Evolutionary conservation across 2,113 vertebrate genomes (phyloP).

Genomic region (Urocynchramus pylzowi): DNA sequence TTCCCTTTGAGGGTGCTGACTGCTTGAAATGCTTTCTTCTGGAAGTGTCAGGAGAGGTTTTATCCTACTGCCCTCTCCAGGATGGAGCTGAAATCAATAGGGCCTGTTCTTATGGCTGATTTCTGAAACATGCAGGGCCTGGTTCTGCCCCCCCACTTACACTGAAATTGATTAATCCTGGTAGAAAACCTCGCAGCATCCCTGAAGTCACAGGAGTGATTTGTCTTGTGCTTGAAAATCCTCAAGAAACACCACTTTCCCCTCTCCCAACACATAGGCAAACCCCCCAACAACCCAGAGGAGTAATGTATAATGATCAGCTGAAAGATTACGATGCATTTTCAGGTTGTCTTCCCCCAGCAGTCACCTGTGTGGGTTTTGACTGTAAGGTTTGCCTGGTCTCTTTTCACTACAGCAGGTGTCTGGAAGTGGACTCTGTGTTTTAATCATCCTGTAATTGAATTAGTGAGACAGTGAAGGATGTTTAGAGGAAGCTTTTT

Average conservation of each 20-base stretch:
- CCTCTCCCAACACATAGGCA: background rate
- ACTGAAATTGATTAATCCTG: background rate
- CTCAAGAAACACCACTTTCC: background rate
- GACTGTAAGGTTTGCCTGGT: background rate
- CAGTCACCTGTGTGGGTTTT: background rate
- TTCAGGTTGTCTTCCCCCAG: background rate
- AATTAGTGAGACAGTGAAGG: background rate
- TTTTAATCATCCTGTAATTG: background rate
- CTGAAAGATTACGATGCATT: background rate
- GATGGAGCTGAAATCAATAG: background rate
- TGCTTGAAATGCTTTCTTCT: background rate
- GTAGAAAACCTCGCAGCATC: background rate
- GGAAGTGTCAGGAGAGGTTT: background rate
- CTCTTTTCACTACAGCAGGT: background rate
- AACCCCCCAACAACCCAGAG: background rate
- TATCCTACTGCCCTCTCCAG: conserved; percentile 5
- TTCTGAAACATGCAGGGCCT: background rate
- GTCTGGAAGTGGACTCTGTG: background rate
- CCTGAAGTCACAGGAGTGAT: background rate
- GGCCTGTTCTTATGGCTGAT: background rate
- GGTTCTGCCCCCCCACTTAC: background rate
- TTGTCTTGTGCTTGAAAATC: background rate
- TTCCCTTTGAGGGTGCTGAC: background rate
- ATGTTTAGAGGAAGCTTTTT: background rate
- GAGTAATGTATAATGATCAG: background rate